Conservation (phyloP, 2,113 vertebrate species). For the Osmerus eperlanus region DNA sequence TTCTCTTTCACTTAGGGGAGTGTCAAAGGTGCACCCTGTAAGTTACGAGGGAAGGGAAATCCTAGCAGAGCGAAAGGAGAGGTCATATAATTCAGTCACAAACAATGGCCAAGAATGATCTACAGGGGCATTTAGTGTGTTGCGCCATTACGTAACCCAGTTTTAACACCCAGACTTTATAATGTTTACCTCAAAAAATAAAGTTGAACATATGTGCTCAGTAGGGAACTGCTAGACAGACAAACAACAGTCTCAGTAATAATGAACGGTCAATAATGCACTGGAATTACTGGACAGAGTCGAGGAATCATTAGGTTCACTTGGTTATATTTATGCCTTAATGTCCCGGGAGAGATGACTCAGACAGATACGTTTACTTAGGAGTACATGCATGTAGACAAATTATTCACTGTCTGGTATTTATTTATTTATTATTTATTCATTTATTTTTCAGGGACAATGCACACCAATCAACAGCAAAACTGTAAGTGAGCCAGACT, state of each 20-base stretch:
- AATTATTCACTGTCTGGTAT: too few relatives aligned
- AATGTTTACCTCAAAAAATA: too few relatives aligned
- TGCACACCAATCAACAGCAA: too few relatives aligned
- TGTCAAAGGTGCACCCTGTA: neutral
- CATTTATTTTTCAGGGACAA: too few relatives aligned
- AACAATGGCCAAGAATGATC: too few relatives aligned
- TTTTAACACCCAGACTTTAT: too few relatives aligned
- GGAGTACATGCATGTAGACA: too few relatives aligned
- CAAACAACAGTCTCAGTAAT: conserved; percentile 1
- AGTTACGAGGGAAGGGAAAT: neutral
- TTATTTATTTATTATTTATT: too few relatives aligned
- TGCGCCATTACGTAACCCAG: too few relatives aligned
- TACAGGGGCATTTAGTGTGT: too few relatives aligned
- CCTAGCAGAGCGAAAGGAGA: neutral
- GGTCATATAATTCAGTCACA: neutral
- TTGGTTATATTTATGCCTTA: conserved; percentile 2
- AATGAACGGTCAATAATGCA: neutral
- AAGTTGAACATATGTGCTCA: neutral
- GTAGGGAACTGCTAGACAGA: neutral
- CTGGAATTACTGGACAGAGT: neutral
- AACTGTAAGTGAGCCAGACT: too few relatives aligned
- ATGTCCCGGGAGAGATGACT: neutral
- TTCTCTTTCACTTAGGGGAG: neutral
- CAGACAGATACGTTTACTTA: neutral
- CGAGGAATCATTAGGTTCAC: neutral